A percentile compares a stretch with the other conserved stretches of the same genome.
phyloP scores from a whole-genome alignment of 37 sponge, comb jelly and placozoan species.

The Ephydatia muelleri region DNA sequence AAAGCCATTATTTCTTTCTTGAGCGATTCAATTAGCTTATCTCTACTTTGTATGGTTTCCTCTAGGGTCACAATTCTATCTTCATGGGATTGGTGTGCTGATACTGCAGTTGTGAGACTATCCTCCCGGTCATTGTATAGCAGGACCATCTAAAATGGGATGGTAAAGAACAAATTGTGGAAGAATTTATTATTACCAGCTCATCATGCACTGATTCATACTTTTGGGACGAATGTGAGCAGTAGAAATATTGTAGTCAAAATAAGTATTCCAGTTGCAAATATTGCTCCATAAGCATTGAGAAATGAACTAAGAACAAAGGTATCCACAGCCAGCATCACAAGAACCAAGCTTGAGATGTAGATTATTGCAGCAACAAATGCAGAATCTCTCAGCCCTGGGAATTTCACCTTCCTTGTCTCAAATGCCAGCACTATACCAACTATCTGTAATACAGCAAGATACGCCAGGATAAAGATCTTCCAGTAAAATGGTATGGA shows the following conservation, averaged over 20 bases:
- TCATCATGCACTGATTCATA: background rate
- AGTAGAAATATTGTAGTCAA: background rate
- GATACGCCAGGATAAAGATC: background rate
- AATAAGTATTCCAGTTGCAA: constrained; percentile 14
- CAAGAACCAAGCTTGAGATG: constrained; percentile 16
- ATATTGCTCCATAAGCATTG: constrained; percentile 8
- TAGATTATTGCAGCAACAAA: constrained; percentile 10
- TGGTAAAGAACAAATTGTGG: too few species aligned
- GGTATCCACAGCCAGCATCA: constrained; percentile 4
- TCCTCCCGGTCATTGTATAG: background rate
- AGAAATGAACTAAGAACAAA: constrained; percentile 13
- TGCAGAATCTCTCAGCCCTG: constrained; percentile 12
- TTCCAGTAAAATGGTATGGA: background rate
- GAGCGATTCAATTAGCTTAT: background rate
- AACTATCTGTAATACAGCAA: constrained; percentile 12
- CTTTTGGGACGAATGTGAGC: background rate
- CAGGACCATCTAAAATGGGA: background rate
- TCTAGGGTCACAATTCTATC: background rate
- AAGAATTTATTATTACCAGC: too few species aligned
- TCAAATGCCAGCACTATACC: constrained; percentile 26
- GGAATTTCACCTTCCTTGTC: constrained; percentile 7
- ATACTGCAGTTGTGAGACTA: background rate
- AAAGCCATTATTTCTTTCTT: background rate
- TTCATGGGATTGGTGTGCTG: background rate
- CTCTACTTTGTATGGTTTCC: background rate